Evolutionary conservation across 2,888 invertebrate genomes (phyloP), one percentile per base, ranked within the genome.

Genomic region (Xestia ashworthii): DNA sequence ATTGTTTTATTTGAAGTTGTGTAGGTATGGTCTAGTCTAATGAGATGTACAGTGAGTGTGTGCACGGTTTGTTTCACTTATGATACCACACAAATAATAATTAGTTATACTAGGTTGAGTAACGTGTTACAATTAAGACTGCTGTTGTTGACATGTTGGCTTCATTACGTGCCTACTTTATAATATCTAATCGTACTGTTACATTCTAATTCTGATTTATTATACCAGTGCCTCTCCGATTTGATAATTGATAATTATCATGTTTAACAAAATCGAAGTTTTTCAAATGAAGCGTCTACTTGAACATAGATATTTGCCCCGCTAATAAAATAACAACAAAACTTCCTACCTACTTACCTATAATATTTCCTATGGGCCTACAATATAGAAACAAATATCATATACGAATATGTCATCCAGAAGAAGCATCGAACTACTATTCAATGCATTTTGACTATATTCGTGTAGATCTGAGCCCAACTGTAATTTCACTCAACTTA

Each of bases 21-120:
- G 85, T 91, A 91, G 89, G 88, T 93, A 88, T 89, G 87, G 87
- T 93, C 93, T 93, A 93, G 93, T 93, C 93, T 90, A 84, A 86
- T 83, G 86, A 83, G 79, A 78, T 91, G 89, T 89, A 90, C 89
- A 89, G 87, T 82, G 81, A 82, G 82, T 81, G 81, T 72, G 87
- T 86, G 82, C 86, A 87, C 81, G 78, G 80, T 78, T 85, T 84
- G 85, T 80, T 82, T 86, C 78, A 86, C 80, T 78, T 84, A 87
- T 78, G 81, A 79, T 77, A 84, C 83, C 84, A 78, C 87, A 84
- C 81, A 79, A 68, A 76, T 80, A 72, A 78, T 80, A 85, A 85
- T 83, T 83, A 71, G 80, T 74, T 67, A 69, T 55, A 65, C 75
- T 83, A 85, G 68, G 77, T 78, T 72, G 76, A 74, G 67, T 85